Conservation (phyloP, 2,797 vertebrate species). For the Poeciliopsis infans region DNA sequence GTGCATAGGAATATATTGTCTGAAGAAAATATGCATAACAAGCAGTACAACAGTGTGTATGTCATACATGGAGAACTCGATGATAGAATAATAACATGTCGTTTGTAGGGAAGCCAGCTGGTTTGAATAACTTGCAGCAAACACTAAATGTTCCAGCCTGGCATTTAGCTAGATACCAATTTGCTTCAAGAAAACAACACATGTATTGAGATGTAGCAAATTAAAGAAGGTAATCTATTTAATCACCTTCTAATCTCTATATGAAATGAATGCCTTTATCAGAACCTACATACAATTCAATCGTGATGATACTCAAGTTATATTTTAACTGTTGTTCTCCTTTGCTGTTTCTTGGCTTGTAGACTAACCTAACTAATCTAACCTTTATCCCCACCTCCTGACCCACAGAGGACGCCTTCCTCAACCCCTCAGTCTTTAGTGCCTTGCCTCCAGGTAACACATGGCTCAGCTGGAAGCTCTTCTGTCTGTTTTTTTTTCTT, state of each 20-base stretch:
- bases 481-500: constrained; percentile 11
- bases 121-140: not conserved
- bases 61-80: not conserved
- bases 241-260: not conserved
- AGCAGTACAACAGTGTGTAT: not conserved
- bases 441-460: constrained; percentile 83
- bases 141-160: not conserved
- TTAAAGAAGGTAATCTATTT: not conserved
- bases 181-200: not conserved
- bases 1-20: not conserved
- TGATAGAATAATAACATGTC: not conserved
- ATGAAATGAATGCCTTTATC: not conserved
- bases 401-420: constrained; percentile 87
- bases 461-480: constrained; percentile 23
- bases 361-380: constrained; percentile 86
- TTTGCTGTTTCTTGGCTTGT: constrained; percentile 34
- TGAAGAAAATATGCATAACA: not conserved
- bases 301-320: not conserved
- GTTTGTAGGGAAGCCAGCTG: not conserved
- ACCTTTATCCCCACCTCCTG: constrained; percentile 79
- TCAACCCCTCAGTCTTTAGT: constrained; percentile 87
- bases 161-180: not conserved
- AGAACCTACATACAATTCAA: not conserved
- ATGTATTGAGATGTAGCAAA: not conserved
- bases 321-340: constrained; percentile 39